Evolutionary conservation across 2,888 invertebrate species (phyloP).

Genomic region (Rhynchonema sp.): DNA sequence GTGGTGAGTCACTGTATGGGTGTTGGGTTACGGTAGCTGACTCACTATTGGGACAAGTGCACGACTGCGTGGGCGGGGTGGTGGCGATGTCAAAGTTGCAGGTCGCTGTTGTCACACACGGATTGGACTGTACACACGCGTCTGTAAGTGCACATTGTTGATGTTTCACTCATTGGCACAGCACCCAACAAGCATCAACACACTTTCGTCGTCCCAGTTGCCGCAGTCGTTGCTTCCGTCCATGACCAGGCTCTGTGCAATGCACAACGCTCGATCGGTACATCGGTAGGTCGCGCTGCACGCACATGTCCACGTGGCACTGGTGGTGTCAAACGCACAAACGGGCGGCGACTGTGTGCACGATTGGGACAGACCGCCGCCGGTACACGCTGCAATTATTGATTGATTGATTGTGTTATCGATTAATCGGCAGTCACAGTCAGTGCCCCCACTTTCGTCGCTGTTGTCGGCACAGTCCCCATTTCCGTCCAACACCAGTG

Average conservation of each 20-base stretch:
- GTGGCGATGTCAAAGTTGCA: neutral
- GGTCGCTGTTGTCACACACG: neutral
- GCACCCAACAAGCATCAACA: too few species aligned
- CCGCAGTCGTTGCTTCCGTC: conserved; percentile 9
- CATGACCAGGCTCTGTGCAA: conserved; percentile 4
- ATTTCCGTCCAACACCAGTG: neutral
- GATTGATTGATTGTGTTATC: too few species aligned
- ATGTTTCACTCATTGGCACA: too few species aligned
- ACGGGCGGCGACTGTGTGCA: neutral
- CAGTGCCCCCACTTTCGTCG: neutral
- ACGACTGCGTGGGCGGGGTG: neutral
- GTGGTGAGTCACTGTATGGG: too few species aligned
- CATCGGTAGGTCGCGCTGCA: neutral
- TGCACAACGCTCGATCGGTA: conserved; percentile 4
- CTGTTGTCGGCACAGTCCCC: neutral
- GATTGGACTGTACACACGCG: neutral
- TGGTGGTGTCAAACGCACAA: neutral
- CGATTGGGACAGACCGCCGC: neutral
- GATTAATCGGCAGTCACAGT: too few species aligned
- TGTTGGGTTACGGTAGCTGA: too few species aligned
- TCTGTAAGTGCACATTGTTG: too few species aligned
- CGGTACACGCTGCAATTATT: neutral
- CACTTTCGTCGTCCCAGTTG: conserved; percentile 8
- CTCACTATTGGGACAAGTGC: neutral
- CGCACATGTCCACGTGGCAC: neutral